A percentile compares a stretch with the other conserved stretches of the same genome.
These are phyloP conservation scores for Mimumesa dahlbomi DNA, from an alignment of 2,888 invertebrate species.

Conservation along the genomic window DNA sequence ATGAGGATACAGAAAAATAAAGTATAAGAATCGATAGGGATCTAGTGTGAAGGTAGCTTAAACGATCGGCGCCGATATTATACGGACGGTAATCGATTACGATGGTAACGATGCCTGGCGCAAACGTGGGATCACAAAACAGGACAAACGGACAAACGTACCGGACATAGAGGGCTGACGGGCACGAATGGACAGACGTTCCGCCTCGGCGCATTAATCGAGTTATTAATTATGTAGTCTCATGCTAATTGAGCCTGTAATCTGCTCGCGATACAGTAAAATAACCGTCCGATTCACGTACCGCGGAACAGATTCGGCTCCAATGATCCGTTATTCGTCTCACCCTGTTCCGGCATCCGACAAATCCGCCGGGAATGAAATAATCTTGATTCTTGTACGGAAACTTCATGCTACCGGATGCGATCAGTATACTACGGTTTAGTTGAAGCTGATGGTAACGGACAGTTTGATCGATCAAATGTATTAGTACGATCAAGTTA, in stretches of 20 bases:
- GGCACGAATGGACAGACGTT: constrained; percentile 73
- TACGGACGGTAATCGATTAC: constrained; percentile 58
- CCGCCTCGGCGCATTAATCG: constrained; percentile 77
- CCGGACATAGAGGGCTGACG: constrained; percentile 36
- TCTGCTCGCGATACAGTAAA: constrained; percentile 67
- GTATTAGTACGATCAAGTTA: no score
- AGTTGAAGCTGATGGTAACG: no score
- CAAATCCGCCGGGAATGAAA: not conserved
- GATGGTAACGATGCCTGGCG: constrained; percentile 41
- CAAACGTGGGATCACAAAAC: constrained; percentile 59
- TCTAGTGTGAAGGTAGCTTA: constrained; percentile 31
- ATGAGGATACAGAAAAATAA: no score
- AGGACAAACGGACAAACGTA: constrained; percentile 37
- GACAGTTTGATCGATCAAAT: no score
- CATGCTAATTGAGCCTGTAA: constrained; percentile 77
- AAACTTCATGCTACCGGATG: no score
- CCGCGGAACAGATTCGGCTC: constrained; percentile 28
- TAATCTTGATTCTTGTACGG: no score
- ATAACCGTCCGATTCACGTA: constrained; percentile 66
- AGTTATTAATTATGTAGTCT: constrained; percentile 78
- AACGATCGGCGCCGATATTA: constrained; percentile 53
- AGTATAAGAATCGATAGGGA: constrained; percentile 6
- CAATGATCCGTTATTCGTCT: constrained; percentile 38
- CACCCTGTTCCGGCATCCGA: constrained; percentile 33
- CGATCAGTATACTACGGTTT: no score